Conservation (phyloP, 2,113 vertebrate genomes). For the Eclectus roratus region DNA sequence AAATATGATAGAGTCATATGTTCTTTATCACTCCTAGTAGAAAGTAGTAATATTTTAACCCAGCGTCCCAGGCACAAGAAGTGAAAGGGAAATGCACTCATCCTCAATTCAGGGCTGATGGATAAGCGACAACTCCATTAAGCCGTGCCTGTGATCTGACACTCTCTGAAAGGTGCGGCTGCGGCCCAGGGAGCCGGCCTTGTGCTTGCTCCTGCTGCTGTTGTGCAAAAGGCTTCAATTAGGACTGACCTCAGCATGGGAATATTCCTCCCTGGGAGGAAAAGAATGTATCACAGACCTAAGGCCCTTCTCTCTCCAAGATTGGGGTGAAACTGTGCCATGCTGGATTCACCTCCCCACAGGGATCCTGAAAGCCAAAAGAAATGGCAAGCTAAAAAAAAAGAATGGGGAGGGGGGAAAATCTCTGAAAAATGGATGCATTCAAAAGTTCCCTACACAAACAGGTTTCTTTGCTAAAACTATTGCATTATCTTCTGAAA, state of each 20-base stretch:
- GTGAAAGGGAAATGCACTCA: not conserved
- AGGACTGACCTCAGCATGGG: not conserved
- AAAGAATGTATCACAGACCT: not conserved
- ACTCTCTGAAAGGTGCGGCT: not conserved
- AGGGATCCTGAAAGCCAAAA: not conserved
- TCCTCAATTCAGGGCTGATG: not conserved
- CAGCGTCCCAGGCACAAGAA: not conserved
- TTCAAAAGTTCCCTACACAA: not conserved
- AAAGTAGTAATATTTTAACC: not conserved
- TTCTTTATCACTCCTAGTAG: not conserved
- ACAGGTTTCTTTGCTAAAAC: not conserved
- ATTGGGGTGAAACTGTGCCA: not conserved
- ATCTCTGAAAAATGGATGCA: not conserved
- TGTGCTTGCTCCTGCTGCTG: not conserved
- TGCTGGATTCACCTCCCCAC: not conserved
- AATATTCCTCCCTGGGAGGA: not conserved
- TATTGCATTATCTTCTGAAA: not conserved
- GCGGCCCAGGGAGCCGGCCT: not conserved
- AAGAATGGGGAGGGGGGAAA: accelerated
- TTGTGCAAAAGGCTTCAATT: not conserved
- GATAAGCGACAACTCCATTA: not conserved
- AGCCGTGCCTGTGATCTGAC: not conserved
- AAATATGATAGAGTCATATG: not conserved
- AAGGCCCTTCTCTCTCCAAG: not conserved
- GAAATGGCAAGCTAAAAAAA: not conserved